Evolutionary conservation across 2,113 vertebrate species (phyloP).

Genomic region (Dendropsophus ebraccatus): DNA sequence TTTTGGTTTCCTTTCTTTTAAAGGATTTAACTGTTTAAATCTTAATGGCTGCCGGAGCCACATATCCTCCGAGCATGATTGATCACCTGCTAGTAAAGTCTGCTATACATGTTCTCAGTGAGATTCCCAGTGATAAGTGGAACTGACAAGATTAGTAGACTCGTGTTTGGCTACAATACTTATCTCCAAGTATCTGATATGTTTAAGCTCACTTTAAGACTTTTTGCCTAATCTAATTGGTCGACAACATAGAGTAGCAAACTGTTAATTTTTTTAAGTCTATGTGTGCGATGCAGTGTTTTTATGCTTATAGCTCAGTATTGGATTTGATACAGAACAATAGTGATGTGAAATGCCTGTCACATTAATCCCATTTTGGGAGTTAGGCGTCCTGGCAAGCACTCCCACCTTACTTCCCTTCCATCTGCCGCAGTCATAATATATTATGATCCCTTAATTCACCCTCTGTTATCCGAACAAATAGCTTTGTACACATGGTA

Average conservation of each 20-base stretch:
- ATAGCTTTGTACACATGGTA: background rate
- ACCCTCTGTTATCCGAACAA: background rate
- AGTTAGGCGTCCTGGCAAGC: conserved; percentile 27
- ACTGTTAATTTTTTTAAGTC: conserved; percentile 41
- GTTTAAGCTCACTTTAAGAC: conserved; percentile 68
- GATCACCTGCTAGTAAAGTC: conserved; percentile 68
- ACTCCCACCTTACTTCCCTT: background rate
- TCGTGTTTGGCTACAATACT: conserved; percentile 72
- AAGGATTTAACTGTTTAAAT: conserved; percentile 42
- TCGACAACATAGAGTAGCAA: conserved; percentile 61
- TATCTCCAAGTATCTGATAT: conserved; percentile 66
- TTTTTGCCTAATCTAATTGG: conserved; percentile 56
- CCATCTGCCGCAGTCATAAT: conserved; percentile 33
- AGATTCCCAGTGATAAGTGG: conserved; percentile 69
- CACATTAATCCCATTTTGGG: conserved; percentile 42
- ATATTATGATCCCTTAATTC: conserved; percentile 21
- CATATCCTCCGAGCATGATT: conserved; percentile 67
- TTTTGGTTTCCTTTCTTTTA: conserved; percentile 42
- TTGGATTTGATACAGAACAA: conserved; percentile 32
- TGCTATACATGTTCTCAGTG: conserved; percentile 63
- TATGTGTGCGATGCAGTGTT: background rate
- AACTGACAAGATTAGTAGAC: conserved; percentile 70
- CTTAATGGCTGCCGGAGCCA: conserved; percentile 64
- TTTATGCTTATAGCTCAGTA: background rate
- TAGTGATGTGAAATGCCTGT: conserved; percentile 18